phyloP scores from a whole-genome alignment of 1,140 invertebrate genomes.

The Drepana arcuata region DNA sequence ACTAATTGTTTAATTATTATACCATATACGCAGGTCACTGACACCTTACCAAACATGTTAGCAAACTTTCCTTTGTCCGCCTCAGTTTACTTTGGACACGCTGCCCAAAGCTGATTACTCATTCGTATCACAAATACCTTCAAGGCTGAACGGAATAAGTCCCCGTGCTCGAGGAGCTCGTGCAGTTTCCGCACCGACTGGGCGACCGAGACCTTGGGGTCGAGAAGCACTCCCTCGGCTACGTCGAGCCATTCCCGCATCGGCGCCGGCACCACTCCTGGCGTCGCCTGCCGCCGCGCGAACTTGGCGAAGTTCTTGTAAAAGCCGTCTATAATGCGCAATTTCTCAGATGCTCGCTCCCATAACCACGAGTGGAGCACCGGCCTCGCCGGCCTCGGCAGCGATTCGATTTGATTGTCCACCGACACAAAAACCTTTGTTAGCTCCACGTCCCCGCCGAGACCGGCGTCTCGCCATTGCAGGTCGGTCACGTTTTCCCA shows the following conservation, averaged over 20 bases:
- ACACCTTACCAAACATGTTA: conserved; percentile 3
- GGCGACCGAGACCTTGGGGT: conserved; percentile 70
- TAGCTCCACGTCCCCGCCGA: conserved; percentile 66
- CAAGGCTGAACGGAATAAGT: conserved; percentile 75
- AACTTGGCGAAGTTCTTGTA: conserved; percentile 75
- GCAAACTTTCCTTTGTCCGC: conserved; percentile 1
- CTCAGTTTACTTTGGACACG: not conserved
- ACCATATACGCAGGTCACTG: conserved; percentile 3
- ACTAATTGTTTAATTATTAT: no score
- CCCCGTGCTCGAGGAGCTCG: conserved; percentile 71
- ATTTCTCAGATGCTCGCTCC: conserved; percentile 67
- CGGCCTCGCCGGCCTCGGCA: conserved; percentile 48
- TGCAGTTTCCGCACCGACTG: conserved; percentile 66
- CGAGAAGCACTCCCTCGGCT: conserved; percentile 74
- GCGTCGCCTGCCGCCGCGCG: conserved; percentile 64
- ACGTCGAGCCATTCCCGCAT: conserved; percentile 75
- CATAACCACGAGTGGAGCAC: conserved; percentile 72
- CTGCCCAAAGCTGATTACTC: no score
- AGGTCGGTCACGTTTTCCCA: conserved; percentile 65
- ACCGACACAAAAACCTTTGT: conserved; percentile 73
- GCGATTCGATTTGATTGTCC: conserved; percentile 59
- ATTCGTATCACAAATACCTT: no score
- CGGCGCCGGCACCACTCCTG: conserved; percentile 59
- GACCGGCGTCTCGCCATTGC: conserved; percentile 49
- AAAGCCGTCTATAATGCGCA: conserved; percentile 71